phyloP scores from a whole-genome alignment of 2,113 vertebrate genomes.

The Pseudopodoces humilis region DNA sequence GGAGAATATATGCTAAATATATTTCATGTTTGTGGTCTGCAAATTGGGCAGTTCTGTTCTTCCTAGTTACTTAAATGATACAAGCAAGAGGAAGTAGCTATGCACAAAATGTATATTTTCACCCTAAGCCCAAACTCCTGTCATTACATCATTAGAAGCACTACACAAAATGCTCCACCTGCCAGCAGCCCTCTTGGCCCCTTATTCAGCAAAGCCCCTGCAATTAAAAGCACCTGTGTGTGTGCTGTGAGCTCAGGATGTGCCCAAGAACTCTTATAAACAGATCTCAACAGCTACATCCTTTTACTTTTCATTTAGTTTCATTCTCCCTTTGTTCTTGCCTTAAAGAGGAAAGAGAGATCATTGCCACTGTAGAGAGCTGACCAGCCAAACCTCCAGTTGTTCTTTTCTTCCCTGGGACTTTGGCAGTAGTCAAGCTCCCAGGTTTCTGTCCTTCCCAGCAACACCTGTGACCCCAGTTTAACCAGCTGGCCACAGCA shows the following conservation, averaged over 20 bases:
- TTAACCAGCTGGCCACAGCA: not conserved
- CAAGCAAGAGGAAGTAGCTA: not conserved
- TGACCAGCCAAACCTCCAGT: not conserved
- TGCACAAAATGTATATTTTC: not conserved
- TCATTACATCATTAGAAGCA: not conserved
- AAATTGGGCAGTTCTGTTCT: not conserved
- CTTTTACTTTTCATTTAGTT: not conserved
- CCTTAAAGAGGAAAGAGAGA: not conserved
- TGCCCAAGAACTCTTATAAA: not conserved
- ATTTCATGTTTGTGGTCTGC: conserved; percentile 9
- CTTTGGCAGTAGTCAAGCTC: not conserved
- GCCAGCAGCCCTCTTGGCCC: not conserved
- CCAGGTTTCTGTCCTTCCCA: not conserved
- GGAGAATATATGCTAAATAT: not conserved
- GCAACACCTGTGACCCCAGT: not conserved
- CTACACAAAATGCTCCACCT: not conserved
- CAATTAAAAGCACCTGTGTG: accelerated
- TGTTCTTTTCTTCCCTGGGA: not conserved
- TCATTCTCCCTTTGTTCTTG: not conserved
- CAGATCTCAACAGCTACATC: not conserved
- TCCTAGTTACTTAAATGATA: conserved; percentile 8
- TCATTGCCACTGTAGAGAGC: not conserved
- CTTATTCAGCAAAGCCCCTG: not conserved
- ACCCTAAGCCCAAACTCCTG: not conserved
- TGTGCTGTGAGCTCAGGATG: not conserved